phyloP scores from a whole-genome alignment of 2,888 invertebrate genomes.

The Nomada fabriciana region DNA sequence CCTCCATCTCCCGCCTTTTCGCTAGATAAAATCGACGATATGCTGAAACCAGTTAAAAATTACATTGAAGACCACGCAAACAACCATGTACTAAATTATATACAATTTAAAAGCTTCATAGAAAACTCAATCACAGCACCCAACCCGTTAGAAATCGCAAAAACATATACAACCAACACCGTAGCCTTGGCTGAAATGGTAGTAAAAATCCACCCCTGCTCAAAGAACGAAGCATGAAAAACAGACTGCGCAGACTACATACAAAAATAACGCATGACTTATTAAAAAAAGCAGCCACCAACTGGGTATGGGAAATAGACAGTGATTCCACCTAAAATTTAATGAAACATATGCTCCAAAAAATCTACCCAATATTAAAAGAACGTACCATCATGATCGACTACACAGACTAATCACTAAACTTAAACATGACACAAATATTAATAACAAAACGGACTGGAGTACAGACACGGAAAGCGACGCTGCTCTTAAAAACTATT shows the following conservation, averaged over 20 bases:
- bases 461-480: too few species aligned
- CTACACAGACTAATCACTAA: too few species aligned
- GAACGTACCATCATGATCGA: too few species aligned
- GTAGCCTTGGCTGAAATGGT: background rate
- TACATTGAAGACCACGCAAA: background rate
- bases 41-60: slow-evolving; percentile 4
- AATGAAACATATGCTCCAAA: background rate
- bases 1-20: too few species aligned
- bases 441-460: too few species aligned
- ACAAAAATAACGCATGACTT: background rate
- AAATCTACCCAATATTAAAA: too few species aligned
- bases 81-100: background rate
- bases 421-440: too few species aligned
- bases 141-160: background rate
- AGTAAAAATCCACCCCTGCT: background rate
- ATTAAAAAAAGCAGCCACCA: background rate
- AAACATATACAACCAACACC: background rate
- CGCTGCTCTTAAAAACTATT: too few species aligned
- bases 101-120: slow-evolving; percentile 4
- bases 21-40: background rate
- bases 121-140: background rate
- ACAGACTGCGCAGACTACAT: background rate
- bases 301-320: background rate
- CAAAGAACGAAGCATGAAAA: background rate
- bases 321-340: background rate